phyloP scores from a whole-genome alignment of 2,113 vertebrate genomes.

The Perognathus longimembris region DNA sequence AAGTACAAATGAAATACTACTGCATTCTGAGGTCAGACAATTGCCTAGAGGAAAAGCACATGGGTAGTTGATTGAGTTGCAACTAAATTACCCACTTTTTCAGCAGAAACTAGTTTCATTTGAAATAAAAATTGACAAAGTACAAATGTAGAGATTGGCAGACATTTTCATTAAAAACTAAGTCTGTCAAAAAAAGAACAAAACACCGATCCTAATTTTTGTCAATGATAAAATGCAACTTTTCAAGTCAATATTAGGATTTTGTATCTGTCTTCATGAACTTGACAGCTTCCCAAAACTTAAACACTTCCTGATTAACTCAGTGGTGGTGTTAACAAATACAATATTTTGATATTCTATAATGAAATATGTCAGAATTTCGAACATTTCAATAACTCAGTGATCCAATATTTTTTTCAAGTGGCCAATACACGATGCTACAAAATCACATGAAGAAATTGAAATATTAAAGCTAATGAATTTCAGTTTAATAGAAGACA shows the following conservation, averaged over 20 bases:
- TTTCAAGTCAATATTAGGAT: conserved; percentile 37
- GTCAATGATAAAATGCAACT: conserved; percentile 48
- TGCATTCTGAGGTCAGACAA: neutral
- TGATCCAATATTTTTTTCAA: conserved; percentile 49
- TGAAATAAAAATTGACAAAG: conserved; percentile 44
- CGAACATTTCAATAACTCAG: conserved; percentile 22
- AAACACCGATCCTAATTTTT: conserved; percentile 40
- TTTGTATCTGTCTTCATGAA: neutral
- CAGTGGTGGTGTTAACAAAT: conserved; percentile 13
- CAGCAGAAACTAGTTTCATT: neutral
- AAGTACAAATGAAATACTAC: neutral
- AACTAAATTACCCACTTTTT: conserved; percentile 47
- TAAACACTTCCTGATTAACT: conserved; percentile 26
- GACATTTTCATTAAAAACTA: conserved; percentile 32
- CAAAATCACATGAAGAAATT: conserved; percentile 16
- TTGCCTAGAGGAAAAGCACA: neutral
- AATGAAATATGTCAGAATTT: conserved; percentile 59
- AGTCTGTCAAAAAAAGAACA: conserved; percentile 21
- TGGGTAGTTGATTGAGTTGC: neutral
- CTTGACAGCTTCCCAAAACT: conserved; percentile 26
- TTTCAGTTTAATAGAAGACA: conserved; percentile 16
- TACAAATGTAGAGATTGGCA: conserved; percentile 38
- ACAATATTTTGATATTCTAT: conserved; percentile 48
- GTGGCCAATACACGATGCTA: neutral
- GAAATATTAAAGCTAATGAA: neutral